These are phyloP conservation scores for Eremophila alpestris DNA, from an alignment of 2,797 vertebrate species.

Conservation along the genomic window DNA sequence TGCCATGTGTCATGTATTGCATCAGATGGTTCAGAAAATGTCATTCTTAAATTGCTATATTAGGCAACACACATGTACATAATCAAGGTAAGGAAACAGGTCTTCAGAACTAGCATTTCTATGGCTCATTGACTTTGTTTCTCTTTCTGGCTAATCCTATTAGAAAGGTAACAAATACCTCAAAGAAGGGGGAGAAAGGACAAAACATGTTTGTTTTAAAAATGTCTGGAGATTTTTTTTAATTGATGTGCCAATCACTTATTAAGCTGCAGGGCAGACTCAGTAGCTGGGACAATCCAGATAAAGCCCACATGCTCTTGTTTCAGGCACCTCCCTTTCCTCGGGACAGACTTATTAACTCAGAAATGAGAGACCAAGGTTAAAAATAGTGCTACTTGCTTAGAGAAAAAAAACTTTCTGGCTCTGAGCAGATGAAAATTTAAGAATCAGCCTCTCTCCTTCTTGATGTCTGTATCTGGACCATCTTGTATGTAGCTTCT, in stretches of 20 bases:
- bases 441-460: neutral
- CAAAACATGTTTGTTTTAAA: slow-evolving; percentile 5
- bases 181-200: neutral
- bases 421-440: neutral
- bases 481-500: neutral
- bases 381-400: neutral
- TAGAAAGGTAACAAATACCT: neutral
- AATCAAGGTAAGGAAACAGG: neutral
- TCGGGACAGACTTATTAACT: slow-evolving; percentile 2
- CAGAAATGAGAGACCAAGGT: neutral
- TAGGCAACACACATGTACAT: neutral
- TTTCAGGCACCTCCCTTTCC: slow-evolving; percentile 13
- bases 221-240: neutral
- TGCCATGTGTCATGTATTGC: neutral
- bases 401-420: neutral
- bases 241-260: neutral
- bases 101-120: neutral
- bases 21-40: slow-evolving; percentile 30
- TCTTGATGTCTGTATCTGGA: neutral
- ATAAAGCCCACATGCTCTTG: slow-evolving; percentile 1
- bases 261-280: neutral
- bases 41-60: neutral
- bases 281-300: slow-evolving; percentile 34
- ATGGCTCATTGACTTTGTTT: neutral
- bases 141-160: neutral